phyloP scores from a whole-genome alignment of 2,113 vertebrate species.

The Amblyopsis rosae region DNA sequence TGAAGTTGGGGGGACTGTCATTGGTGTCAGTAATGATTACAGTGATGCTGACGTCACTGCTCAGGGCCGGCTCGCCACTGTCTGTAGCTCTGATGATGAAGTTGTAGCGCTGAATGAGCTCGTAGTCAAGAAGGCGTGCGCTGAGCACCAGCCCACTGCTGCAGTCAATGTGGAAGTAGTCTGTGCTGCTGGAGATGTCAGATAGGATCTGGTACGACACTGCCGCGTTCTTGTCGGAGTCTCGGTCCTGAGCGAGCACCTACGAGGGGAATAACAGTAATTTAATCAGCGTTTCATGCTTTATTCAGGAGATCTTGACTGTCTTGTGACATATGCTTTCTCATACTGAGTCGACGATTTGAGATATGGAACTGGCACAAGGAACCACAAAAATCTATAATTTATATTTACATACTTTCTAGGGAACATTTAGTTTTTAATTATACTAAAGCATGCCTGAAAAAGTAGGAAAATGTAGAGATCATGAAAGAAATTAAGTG shows the following conservation, averaged over 20 bases:
- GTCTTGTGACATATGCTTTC: conserved; percentile 3
- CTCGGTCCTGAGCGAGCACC: conserved; percentile 87
- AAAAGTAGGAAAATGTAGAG: background rate
- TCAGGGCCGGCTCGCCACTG: conserved; percentile 86
- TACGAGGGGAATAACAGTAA: conserved; percentile 34
- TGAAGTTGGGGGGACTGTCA: conserved; percentile 93
- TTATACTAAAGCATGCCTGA: background rate
- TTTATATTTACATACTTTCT: background rate
- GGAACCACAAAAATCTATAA: background rate
- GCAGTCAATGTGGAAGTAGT: conserved; percentile 92
- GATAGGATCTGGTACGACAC: conserved; percentile 92
- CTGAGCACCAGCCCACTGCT: conserved; percentile 87
- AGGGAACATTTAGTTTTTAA: background rate
- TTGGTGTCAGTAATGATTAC: conserved; percentile 89
- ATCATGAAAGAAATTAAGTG: background rate
- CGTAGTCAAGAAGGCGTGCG: conserved; percentile 88
- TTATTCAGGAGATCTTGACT: conserved; percentile 42
- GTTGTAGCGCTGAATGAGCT: conserved; percentile 82
- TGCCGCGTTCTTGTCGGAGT: conserved; percentile 85
- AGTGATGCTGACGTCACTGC: conserved; percentile 86
- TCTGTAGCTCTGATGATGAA: conserved; percentile 89
- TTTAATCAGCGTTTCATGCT: conserved; percentile 24
- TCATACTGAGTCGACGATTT: conserved; percentile 15
- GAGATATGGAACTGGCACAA: conserved; percentile 1
- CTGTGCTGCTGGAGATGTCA: conserved; percentile 89